Base-by-base conservation (phyloP, 2,888 invertebrate genomes). In the Marasmarcha lunaedactyla region DNA sequence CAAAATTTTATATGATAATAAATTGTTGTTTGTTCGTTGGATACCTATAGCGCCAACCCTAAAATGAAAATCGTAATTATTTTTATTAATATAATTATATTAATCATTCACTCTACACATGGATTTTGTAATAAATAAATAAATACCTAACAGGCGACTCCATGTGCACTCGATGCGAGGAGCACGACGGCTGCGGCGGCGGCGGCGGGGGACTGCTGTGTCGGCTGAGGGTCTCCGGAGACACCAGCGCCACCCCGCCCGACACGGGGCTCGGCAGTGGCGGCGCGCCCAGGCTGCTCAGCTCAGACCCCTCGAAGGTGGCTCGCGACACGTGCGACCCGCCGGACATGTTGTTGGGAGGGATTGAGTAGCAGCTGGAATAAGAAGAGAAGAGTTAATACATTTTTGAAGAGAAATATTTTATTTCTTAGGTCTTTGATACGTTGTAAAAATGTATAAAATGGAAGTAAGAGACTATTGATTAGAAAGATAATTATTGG, bases 201-300 rank as follows among this genome's bases (percentile, higher is more conserved):
- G 78, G 53, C 0, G 79, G 66, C 70, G 89, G 81, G 0, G 81
- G 81, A 40, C 81, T 81, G 55, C 89, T 89, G 58, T 90, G 90
- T 46, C 87, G 76, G 65, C 88, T 87, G 58, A 90, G 86, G 46
- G 90, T 86, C 51, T 90, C 90, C 33, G 92, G 90, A 15, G 92
- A 90, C 49, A 91, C 90, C 55, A 92, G 86, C 41, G 90, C 88
- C 43, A 91, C 90, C 43, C 88, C 88, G 36, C 90, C 88, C 14
- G 91, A 89, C 15, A 91, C 90, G 30, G 91, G 91, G 43, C 91
- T 91, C 41, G 91, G 90, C 50, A 91, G 65, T n/a, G 89, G 87
- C 33, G 86, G 85, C 13, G 76, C 86, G 52, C 86, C 77, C 46
- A 87, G 73, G 0, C 63, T 62, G 0, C 79, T 78, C 35, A 86